Evolutionary conservation across 1,140 invertebrate genomes (phyloP), one percentile per base, ranked within the genome.

Genomic region (Cyclargus thomasi): DNA sequence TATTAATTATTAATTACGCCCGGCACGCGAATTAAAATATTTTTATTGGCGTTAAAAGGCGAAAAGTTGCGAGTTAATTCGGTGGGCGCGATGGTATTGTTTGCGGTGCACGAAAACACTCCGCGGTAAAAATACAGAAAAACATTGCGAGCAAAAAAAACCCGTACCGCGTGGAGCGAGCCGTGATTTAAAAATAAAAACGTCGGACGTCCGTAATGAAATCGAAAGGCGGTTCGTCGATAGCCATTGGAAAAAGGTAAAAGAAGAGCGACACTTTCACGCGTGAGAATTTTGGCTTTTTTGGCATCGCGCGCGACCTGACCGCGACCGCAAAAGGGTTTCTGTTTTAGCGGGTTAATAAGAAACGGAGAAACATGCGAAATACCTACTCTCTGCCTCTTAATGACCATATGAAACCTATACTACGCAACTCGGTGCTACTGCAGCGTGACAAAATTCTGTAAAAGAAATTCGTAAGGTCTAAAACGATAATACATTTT

Each of bases 101-200:
- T 90, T 90, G 85, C 79, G 86, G 85, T 72, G 83, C 76, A 72
- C 81, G 79, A 85, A 86, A 90, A 86, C 78, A 71, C 81, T 79
- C 69, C 74, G 74, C 74, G 78, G 75, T 76, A 83, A 87, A 88
- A 81, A 83, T 81, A 85, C 79, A 82, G 73, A 85, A 77, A 86
- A 82, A 79, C 75, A 77, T 70, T 76, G 76, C 74, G 77, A 80
- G 78, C 75, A 79, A 85, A 83, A n/a, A 81, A 86, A 85, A 80
- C 78, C 67, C 64, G 76, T 74, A 74, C 76, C 75, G 85, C 80
- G 80, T 79, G 80, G 80, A 79, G 80, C 82, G 76, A 80, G 77
- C 77, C 80, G 84, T 88, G 88, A 90, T 88, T 88, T 88, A 88
- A 86, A 90, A 90, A 90, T 88, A 90, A 90, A 90, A 90, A 83